Conservation (phyloP, 2,797 vertebrate genomes). For the Parotocinclus haroldoi region DNA sequence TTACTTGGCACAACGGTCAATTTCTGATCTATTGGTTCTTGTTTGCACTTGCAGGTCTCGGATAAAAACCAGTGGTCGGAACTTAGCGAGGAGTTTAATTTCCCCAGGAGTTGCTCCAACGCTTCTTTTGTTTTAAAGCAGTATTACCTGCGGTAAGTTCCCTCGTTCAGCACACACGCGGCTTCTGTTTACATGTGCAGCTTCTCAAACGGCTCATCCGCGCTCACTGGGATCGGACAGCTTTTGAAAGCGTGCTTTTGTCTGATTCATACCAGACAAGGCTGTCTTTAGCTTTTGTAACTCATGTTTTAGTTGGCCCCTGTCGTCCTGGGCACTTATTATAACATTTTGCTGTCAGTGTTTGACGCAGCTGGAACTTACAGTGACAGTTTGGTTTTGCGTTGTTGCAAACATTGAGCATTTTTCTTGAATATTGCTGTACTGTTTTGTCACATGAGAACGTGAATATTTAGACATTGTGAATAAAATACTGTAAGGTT, state of each 20-base stretch:
- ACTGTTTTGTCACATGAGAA: too few species aligned
- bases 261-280: too few species aligned
- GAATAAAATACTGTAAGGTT: too few species aligned
- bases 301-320: too few species aligned
- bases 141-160: conserved; percentile 99
- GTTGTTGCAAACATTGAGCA: too few species aligned
- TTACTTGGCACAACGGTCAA: background rate
- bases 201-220: background rate
- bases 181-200: conserved; percentile 70
- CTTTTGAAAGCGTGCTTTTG: too few species aligned
- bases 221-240: background rate
- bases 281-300: too few species aligned
- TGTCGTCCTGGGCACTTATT: too few species aligned
- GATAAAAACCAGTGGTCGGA: conserved; percentile 98
- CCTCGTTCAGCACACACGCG: conserved; percentile 60
- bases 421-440: too few species aligned
- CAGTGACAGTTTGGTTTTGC: too few species aligned
- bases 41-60: conserved; percentile 83
- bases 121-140: conserved; percentile 99
- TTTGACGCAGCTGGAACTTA: background rate
- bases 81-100: conserved; percentile 96
- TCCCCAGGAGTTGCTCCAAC: conserved; percentile 97
- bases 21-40: conserved; percentile 33
- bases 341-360: background rate
- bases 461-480: too few species aligned